These are phyloP conservation scores for Prionailurus viverrinus DNA, from an alignment of 2,113 vertebrate genomes.

Conservation along the genomic window DNA sequence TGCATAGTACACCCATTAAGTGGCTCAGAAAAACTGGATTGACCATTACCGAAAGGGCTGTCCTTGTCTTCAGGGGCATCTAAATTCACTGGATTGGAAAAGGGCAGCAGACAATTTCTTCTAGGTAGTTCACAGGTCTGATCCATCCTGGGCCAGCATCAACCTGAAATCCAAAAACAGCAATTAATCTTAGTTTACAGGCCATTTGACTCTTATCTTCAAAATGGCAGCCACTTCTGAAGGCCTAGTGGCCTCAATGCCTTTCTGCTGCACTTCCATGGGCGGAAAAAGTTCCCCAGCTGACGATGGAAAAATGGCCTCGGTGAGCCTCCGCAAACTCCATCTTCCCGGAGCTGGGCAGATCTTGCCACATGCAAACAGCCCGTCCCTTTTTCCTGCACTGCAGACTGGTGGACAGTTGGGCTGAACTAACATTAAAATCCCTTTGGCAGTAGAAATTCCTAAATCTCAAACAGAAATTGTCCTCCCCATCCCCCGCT, in stretches of 20 bases:
- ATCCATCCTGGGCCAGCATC: constrained; percentile 92
- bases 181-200: constrained; percentile 66
- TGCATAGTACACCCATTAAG: constrained; percentile 85
- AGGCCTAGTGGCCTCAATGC: constrained; percentile 77
- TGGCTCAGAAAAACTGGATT: constrained; percentile 87
- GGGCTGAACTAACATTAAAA: constrained; percentile 75
- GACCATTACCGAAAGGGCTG: constrained; percentile 88
- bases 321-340: constrained; percentile 63
- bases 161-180: constrained; percentile 86
- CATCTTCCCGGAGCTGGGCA: constrained; percentile 60
- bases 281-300: constrained; percentile 76
- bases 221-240: constrained; percentile 89
- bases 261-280: constrained; percentile 71
- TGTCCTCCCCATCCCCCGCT: constrained; percentile 46
- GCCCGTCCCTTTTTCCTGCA: constrained; percentile 67
- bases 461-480: constrained; percentile 54
- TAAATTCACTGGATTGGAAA: constrained; percentile 90
- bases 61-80: constrained; percentile 87
- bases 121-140: constrained; percentile 90
- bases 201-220: constrained; percentile 74
- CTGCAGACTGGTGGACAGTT: constrained; percentile 68
- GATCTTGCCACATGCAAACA: constrained; percentile 77
- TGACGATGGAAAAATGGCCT: constrained; percentile 77
- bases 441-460: constrained; percentile 58
- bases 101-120: constrained; percentile 88